phyloP scores from a whole-genome alignment of 1,140 invertebrate genomes.

The Euschistus heros region DNA sequence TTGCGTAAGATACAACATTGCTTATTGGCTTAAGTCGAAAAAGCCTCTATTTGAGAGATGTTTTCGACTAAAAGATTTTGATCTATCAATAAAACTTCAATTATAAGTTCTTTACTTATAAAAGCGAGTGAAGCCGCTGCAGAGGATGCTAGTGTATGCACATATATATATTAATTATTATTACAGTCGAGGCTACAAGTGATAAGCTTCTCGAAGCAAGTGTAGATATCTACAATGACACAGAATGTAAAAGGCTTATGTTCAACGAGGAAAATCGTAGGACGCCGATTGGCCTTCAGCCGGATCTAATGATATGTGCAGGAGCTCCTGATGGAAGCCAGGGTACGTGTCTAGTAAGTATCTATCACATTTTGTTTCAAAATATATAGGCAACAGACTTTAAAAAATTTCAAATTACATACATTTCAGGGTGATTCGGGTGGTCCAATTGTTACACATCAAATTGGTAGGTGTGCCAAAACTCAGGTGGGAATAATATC shows the following conservation, averaged over 20 bases:
- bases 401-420: not conserved
- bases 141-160: no score
- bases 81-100: no score
- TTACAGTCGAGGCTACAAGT: slow-evolving; percentile 2
- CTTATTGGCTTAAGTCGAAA: no score
- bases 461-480: slow-evolving; percentile 39
- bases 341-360: not conserved
- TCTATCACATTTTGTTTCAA: not conserved
- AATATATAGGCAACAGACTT: not conserved
- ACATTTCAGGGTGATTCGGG: slow-evolving; percentile 41
- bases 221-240: not conserved
- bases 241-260: slow-evolving; percentile 4
- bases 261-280: no score
- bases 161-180: no score
- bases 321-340: not conserved
- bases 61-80: no score
- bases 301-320: not conserved
- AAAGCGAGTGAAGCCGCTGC: no score
- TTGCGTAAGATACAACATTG: no score
- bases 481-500: slow-evolving; percentile 43
- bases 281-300: no score
- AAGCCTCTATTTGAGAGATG: no score
- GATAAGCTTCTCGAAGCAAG: slow-evolving; percentile 17
- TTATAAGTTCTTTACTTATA: no score
- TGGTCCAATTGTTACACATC: slow-evolving; percentile 36